Conservation (phyloP, 2,113 vertebrate genomes). For the Ailurus styani region DNA sequence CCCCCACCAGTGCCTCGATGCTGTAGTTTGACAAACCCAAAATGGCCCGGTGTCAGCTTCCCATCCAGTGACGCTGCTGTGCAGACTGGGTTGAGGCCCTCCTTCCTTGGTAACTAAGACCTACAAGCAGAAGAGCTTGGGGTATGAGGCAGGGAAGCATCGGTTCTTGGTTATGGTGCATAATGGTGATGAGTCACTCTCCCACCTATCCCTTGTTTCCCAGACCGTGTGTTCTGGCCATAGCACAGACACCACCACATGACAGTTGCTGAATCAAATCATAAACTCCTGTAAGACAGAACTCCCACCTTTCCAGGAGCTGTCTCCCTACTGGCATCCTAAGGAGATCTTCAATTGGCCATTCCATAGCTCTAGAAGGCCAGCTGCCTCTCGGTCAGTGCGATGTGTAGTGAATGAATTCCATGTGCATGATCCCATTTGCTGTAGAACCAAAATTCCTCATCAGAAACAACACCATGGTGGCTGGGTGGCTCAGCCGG, state of each 20-base stretch:
- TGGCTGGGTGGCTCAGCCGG: not conserved
- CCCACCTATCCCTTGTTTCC: not conserved
- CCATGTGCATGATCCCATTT: not conserved
- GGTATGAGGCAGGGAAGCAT: fast-evolving
- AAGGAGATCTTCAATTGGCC: fast-evolving
- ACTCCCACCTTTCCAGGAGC: not conserved
- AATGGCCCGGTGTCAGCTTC: not conserved
- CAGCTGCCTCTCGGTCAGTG: not conserved
- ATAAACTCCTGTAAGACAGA: not conserved
- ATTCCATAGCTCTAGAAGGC: not conserved
- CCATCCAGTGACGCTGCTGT: fast-evolving
- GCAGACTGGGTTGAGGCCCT: not conserved
- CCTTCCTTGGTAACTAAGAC: not conserved
- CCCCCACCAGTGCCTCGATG: too few relatives aligned
- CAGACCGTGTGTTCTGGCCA: not conserved
- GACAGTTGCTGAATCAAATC: not conserved
- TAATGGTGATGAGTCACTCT: too few relatives aligned
- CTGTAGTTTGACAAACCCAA: not conserved
- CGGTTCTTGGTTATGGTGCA: not conserved
- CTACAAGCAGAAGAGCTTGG: not conserved
- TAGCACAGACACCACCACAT: not conserved
- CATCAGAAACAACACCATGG: not conserved
- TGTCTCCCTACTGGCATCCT: not conserved
- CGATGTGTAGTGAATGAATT: not conserved
- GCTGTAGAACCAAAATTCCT: not conserved